A percentile compares a stretch with the other conserved stretches of the same genome.
phyloP scores from a whole-genome alignment of 2,797 vertebrate species.

The Neomorphus geoffroyi region DNA sequence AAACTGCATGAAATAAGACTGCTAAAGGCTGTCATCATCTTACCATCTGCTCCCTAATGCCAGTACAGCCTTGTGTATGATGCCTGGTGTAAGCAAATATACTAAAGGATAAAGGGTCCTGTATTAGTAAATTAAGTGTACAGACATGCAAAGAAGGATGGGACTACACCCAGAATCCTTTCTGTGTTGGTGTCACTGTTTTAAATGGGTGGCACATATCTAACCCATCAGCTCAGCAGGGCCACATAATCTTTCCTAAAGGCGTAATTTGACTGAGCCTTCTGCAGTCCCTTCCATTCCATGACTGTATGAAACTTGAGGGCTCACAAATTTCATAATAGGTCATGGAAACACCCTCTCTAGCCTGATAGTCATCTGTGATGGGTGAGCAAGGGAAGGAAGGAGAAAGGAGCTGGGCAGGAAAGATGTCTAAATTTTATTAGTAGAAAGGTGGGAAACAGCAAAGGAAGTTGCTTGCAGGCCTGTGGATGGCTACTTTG shows the following conservation, averaged over 20 bases:
- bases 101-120: neutral
- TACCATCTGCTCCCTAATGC: neutral
- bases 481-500: neutral
- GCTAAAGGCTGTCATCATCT: neutral
- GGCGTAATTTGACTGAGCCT: neutral
- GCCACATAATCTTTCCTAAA: neutral
- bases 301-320: neutral
- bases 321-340: fast-evolving
- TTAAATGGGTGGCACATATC: neutral
- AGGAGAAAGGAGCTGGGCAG: neutral
- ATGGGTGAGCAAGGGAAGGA: neutral
- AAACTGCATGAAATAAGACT: neutral
- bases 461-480: neutral
- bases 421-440: neutral
- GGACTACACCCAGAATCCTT: neutral
- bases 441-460: neutral
- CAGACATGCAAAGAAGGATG: neutral
- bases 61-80: neutral
- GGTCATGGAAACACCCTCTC: neutral
- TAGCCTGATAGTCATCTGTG: neutral
- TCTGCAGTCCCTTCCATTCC: neutral
- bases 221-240: neutral
- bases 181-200: neutral
- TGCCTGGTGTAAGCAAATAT: neutral
- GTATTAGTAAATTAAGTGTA: neutral